Evolutionary conservation across 1,140 invertebrate species (phyloP).

Genomic region (Agrilus planipennis): DNA sequence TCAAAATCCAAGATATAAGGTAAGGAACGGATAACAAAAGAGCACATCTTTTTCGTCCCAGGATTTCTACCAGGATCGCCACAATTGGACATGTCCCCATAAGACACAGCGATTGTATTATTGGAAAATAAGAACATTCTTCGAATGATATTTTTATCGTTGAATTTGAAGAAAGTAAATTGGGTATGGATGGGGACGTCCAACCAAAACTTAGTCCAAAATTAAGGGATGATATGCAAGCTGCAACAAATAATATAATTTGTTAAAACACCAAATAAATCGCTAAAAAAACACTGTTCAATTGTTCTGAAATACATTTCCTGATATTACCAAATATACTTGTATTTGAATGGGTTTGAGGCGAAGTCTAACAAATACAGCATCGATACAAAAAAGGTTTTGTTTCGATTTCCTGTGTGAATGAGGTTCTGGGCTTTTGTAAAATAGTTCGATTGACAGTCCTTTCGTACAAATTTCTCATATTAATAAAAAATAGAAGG

Average conservation of each 20-base stretch:
- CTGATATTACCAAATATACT: no score
- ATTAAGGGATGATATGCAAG: neutral
- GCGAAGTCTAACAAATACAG: no score
- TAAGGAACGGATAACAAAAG: constrained; percentile 3
- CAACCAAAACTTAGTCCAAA: neutral
- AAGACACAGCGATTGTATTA: constrained; percentile 5
- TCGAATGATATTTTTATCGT: constrained; percentile 7
- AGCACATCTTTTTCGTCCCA: constrained; percentile 7
- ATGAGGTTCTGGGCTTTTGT: no score
- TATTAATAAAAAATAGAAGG: no score
- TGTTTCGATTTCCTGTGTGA: no score
- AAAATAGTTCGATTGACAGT: no score
- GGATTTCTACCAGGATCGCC: neutral
- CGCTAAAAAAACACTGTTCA: no score
- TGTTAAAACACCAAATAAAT: no score
- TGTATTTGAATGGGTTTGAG: no score
- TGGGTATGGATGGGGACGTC: constrained; percentile 11
- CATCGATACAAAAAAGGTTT: no score
- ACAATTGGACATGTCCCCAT: neutral
- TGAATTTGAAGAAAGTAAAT: constrained; percentile 7
- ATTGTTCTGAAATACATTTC: no score
- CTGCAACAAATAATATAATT: constrained; percentile 1
- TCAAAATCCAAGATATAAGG: constrained; percentile 2
- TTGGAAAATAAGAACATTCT: constrained; percentile 7
- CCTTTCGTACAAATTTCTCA: no score